phyloP scores from a whole-genome alignment of 2,797 vertebrate species.

The Phoebastria nigripes region DNA sequence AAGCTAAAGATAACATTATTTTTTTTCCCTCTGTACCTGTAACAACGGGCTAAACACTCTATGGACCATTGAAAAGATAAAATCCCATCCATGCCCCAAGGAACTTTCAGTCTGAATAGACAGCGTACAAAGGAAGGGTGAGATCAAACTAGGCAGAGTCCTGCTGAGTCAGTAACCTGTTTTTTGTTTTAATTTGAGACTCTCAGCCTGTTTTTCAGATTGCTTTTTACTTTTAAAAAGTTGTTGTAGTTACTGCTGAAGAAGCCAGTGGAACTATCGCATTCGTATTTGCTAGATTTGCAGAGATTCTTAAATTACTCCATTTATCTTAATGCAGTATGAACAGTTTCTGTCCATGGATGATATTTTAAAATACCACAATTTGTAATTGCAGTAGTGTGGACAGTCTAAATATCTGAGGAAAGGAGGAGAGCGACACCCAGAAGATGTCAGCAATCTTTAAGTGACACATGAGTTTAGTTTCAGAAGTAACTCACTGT shows the following conservation, averaged over 20 bases:
- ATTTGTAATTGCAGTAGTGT: background rate
- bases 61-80: slow-evolving; percentile 15
- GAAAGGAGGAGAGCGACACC: background rate
- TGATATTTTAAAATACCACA: background rate
- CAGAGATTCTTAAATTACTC: background rate
- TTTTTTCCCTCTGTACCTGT: background rate
- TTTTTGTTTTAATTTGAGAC: slow-evolving; percentile 3
- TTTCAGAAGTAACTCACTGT: background rate
- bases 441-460: background rate
- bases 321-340: background rate
- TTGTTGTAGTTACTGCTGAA: background rate
- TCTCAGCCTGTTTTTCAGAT: background rate
- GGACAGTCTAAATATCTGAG: background rate
- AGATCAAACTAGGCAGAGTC: slow-evolving; percentile 22
- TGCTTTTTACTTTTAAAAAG: background rate
- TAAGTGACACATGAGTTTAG: background rate
- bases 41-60: slow-evolving; percentile 3
- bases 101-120: background rate
- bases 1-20: background rate
- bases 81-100: slow-evolving; percentile 38
- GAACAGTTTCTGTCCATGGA: background rate
- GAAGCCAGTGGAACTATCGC: background rate
- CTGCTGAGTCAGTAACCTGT: slow-evolving; percentile 17
- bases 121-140: background rate
- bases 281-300: background rate